phyloP scores from a whole-genome alignment of 2,113 vertebrate species.

The Syrrhaptes paradoxus region DNA sequence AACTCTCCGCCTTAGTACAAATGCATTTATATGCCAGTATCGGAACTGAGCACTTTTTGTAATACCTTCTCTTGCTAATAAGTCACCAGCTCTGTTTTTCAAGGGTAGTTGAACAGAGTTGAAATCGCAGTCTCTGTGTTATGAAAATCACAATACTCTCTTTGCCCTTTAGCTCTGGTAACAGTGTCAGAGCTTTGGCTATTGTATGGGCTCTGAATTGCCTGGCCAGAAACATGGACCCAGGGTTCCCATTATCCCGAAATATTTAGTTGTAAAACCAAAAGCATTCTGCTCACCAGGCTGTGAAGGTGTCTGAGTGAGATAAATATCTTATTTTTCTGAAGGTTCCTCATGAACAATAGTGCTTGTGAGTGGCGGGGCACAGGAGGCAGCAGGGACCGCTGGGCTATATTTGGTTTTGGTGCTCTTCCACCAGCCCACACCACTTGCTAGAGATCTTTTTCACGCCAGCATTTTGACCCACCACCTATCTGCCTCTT shows the following conservation, averaged over 20 bases:
- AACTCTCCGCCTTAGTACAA: neutral
- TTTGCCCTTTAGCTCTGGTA: slow-evolving; percentile 32
- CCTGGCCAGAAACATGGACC: neutral
- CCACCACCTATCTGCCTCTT: neutral
- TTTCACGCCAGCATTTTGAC: neutral
- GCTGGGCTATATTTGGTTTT: neutral
- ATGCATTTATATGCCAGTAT: slow-evolving; percentile 28
- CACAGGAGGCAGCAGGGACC: neutral
- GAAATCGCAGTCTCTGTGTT: slow-evolving; percentile 35
- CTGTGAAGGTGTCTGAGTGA: neutral
- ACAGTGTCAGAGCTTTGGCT: slow-evolving; percentile 4
- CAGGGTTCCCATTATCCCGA: slow-evolving; percentile 25
- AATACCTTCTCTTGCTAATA: slow-evolving; percentile 61
- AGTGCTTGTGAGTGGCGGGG: neutral
- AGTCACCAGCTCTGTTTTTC: slow-evolving; percentile 48
- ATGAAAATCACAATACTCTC: slow-evolving; percentile 24
- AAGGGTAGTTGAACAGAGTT: slow-evolving; percentile 36
- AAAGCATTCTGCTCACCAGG: neutral
- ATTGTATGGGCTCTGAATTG: neutral
- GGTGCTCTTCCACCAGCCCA: neutral
- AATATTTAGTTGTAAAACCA: slow-evolving; percentile 28
- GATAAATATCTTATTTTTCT: slow-evolving; percentile 9
- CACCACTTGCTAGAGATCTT: neutral
- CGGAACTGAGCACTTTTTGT: slow-evolving; percentile 39
- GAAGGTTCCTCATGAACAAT: neutral